phyloP scores from a whole-genome alignment of 2,888 invertebrate species.

The Mycogona germanica region DNA sequence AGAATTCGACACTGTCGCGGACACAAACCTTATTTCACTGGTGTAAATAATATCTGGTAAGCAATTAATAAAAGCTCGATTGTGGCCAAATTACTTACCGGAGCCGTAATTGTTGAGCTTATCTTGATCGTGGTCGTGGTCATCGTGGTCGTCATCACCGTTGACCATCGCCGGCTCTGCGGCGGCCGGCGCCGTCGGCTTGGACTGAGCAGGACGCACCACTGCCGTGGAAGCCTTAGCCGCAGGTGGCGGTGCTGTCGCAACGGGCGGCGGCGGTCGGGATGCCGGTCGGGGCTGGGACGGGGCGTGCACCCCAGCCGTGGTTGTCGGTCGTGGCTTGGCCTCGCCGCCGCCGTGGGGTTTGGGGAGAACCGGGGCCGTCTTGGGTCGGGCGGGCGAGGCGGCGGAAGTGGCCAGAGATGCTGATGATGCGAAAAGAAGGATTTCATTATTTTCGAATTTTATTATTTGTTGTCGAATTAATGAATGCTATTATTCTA shows the following conservation, averaged over 20 bases:
- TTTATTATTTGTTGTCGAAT: no score
- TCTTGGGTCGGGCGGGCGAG: background rate
- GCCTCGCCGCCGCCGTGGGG: background rate
- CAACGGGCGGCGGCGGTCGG: background rate
- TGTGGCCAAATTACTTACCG: no score
- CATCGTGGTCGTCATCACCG: background rate
- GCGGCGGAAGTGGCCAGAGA: conserved; percentile 8
- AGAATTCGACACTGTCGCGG: no score
- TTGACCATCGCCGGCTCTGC: conserved; percentile 1
- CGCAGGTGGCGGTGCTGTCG: background rate
- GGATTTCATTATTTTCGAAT: no score
- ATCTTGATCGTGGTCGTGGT: no score
- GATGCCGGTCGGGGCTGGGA: background rate
- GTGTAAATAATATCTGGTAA: no score
- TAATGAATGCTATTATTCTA: no score
- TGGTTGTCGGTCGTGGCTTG: no score
- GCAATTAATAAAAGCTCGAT: no score
- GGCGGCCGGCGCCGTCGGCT: background rate
- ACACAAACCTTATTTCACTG: no score
- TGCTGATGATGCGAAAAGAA: conserved; percentile 4
- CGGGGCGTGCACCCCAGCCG: no score
- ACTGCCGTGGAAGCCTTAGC: background rate
- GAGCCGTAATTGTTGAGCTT: no score
- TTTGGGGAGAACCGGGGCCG: background rate
- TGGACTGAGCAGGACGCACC: background rate